Percentiles rank a stretch among this genome's conserved stretches.
Conservation (phyloP, 2,113 vertebrate species). For the Sebastes schlegelii region DNA sequence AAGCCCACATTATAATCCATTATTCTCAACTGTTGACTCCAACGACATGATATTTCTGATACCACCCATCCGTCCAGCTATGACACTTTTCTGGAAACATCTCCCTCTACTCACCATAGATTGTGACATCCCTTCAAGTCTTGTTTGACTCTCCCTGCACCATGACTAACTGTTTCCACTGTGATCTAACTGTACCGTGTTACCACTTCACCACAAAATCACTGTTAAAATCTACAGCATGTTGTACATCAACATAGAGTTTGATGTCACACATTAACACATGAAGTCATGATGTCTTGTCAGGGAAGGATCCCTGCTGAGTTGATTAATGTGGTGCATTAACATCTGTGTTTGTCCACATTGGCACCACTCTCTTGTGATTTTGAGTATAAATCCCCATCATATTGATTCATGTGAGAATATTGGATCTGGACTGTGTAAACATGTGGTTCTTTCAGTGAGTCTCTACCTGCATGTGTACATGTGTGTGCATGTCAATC, state of each 20-base stretch:
- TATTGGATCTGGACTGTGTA: conserved; percentile 53
- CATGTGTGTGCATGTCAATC: conserved; percentile 45
- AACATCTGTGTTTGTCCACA: conserved; percentile 50
- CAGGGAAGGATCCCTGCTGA: conserved; percentile 13
- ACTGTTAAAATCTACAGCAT: conserved; percentile 23
- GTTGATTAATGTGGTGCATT: conserved; percentile 36
- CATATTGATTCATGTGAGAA: conserved; percentile 63
- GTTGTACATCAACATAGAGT: conserved; percentile 19
- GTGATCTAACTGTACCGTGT: conserved; percentile 41
- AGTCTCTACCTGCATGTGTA: conserved; percentile 16
- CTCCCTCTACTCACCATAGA: conserved; percentile 11
- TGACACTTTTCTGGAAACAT: conserved; percentile 37
- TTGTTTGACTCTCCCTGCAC: conserved; percentile 29
- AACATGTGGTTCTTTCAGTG: conserved; percentile 57
- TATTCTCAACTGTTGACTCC: conserved; percentile 29
- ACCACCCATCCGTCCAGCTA: conserved; percentile 35
- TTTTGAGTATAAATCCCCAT: conserved; percentile 39
- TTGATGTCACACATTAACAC: conserved; percentile 37
- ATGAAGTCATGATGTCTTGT: conserved; percentile 59
- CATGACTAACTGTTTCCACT: conserved; percentile 64
- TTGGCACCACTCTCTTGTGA: conserved; percentile 30
- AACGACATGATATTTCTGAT: conserved; percentile 14
- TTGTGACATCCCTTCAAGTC: conserved; percentile 39
- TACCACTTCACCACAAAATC: conserved; percentile 39
- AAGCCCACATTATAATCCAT: conserved; percentile 31